Conservation (phyloP, 1,140 invertebrate species). For the Drosophila rhopaloa region DNA sequence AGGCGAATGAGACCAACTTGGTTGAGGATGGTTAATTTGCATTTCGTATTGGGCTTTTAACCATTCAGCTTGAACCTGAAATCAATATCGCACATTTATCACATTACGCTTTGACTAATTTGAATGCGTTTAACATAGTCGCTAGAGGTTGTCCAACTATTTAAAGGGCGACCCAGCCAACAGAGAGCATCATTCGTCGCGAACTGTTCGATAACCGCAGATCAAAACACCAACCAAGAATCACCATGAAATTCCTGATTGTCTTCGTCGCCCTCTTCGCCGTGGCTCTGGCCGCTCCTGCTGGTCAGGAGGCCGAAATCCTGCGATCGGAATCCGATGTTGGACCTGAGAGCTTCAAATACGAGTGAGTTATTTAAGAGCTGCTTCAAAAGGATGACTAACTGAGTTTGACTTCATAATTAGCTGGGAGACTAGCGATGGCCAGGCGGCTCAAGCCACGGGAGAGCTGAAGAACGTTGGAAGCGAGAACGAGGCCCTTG, state of each 20-base stretch:
- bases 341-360: conserved; percentile 82
- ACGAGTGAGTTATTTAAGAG: conserved; percentile 80
- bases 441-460: background rate
- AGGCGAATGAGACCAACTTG: conserved; percentile 7
- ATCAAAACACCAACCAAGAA: conserved; percentile 20
- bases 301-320: background rate
- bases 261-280: conserved; percentile 74
- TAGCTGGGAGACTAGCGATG: conserved; percentile 62
- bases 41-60: conserved; percentile 27
- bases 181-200: conserved; percentile 27
- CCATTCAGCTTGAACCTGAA: conserved; percentile 18
- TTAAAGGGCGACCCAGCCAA: conserved; percentile 9
- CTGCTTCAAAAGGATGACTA: background rate
- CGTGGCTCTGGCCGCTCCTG: conserved; percentile 43
- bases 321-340: conserved; percentile 67
- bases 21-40: conserved; percentile 12
- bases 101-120: conserved; percentile 38
- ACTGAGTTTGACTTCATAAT: background rate
- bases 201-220: conserved; percentile 33
- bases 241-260: conserved; percentile 69
- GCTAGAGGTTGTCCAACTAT: conserved; percentile 16
- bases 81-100: conserved; percentile 25
- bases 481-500: conserved; percentile 78
- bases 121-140: conserved; percentile 9
- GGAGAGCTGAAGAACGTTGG: conserved; percentile 57